These are phyloP conservation scores for Anniella stebbinsi DNA, from an alignment of 2,797 vertebrate species.

Conservation along the genomic window DNA sequence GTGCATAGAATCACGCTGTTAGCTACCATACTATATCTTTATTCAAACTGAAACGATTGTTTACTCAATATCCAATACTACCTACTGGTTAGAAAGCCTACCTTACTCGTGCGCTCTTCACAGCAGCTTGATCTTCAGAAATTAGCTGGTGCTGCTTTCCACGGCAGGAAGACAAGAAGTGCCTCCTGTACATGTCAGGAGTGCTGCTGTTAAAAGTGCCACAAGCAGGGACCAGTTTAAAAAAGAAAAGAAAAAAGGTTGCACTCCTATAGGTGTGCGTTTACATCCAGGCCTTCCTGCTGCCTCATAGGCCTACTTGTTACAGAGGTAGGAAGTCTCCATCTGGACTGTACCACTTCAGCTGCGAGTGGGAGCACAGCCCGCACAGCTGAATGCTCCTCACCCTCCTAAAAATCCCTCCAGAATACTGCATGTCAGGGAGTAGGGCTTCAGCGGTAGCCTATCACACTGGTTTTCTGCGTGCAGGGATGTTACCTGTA, in stretches of 20 bases:
- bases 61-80: neutral
- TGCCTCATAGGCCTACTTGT: neutral
- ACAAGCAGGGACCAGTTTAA: neutral
- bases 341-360: neutral
- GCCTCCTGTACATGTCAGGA: neutral
- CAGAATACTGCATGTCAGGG: neutral
- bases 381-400: neutral
- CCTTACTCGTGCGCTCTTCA: neutral
- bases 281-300: no score
- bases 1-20: neutral
- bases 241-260: neutral
- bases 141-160: neutral
- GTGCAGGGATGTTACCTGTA: neutral
- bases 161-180: neutral
- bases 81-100: neutral
- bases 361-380: neutral
- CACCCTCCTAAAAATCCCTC: neutral
- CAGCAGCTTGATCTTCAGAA: neutral
- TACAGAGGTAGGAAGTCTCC: neutral
- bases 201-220: neutral
- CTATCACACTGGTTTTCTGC: neutral
- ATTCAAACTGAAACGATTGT: neutral
- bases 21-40: neutral
- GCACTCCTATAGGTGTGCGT: neutral
- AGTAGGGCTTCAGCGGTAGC: no score